Evolutionary conservation across 2,888 invertebrate genomes (phyloP).

Genomic region (Bedellia somnulentella): DNA sequence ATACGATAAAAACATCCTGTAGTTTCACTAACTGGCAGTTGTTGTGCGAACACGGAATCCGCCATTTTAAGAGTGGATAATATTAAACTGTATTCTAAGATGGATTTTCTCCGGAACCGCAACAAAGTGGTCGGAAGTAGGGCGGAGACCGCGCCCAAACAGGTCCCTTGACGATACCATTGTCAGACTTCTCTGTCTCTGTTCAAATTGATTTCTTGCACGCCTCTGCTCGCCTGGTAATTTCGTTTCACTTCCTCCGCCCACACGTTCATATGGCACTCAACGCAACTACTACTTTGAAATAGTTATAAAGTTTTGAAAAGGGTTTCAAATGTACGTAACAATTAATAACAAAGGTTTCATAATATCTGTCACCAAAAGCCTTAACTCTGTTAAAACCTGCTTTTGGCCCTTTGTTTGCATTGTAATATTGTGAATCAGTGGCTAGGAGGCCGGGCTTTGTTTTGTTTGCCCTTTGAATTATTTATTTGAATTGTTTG

Average conservation of each 20-base stretch:
- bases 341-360: slow-evolving; percentile 20
- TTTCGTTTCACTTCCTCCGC: too few species aligned
- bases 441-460: background rate
- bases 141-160: slow-evolving; percentile 16
- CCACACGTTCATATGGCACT: too few species aligned
- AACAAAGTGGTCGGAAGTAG: slow-evolving; percentile 27
- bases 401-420: background rate
- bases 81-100: too few species aligned
- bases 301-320: slow-evolving; percentile 10
- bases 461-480: background rate
- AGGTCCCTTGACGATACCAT: slow-evolving; percentile 27
- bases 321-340: slow-evolving; percentile 12
- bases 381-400: slow-evolving; percentile 7
- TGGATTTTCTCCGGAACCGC: slow-evolving; percentile 35
- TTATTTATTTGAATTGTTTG: too few species aligned
- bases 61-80: too few species aligned
- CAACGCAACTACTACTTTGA: too few species aligned
- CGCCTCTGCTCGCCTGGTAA: slow-evolving; percentile 15
- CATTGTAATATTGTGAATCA: background rate
- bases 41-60: too few species aligned
- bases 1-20: too few species aligned
- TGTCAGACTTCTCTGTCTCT: slow-evolving; percentile 10
- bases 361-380: slow-evolving; percentile 20
- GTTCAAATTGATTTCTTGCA: slow-evolving; percentile 24
- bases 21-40: too few species aligned